A percentile compares a stretch with the other conserved stretches of the same genome.
Conservation (phyloP, 2,113 vertebrate species). For the Motacilla tschutschensis region DNA sequence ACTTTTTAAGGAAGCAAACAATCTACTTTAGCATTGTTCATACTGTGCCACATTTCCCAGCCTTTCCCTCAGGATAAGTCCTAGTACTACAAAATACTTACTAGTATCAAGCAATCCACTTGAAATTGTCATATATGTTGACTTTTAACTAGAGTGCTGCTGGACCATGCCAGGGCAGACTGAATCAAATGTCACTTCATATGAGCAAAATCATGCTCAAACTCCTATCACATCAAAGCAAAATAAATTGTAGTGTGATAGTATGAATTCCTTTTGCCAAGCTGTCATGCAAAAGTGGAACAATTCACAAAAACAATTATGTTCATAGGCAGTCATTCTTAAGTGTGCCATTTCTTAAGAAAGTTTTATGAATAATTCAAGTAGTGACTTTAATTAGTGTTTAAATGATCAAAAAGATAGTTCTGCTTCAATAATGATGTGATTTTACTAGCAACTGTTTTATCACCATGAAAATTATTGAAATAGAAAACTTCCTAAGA, state of each 20-base stretch:
- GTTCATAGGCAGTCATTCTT: background rate
- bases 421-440: background rate
- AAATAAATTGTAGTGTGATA: background rate
- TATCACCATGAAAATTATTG: background rate
- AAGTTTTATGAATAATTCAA: conserved; percentile 17
- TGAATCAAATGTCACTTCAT: background rate
- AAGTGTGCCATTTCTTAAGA: background rate
- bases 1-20: background rate
- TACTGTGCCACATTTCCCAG: background rate
- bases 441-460: background rate
- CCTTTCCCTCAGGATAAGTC: background rate
- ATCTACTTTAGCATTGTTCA: background rate
- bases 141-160: background rate
- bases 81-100: background rate
- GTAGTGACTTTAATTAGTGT: background rate
- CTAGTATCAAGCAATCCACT: background rate
- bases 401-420: conserved; percentile 1
- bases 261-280: background rate
- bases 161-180: background rate
- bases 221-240: background rate
- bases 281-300: background rate
- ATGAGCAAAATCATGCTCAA: background rate
- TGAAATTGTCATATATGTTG: background rate
- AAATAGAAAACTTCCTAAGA: background rate
- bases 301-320: background rate